Base-by-base conservation (phyloP, 2,888 invertebrate genomes). In the Oscheius onirici region DNA sequence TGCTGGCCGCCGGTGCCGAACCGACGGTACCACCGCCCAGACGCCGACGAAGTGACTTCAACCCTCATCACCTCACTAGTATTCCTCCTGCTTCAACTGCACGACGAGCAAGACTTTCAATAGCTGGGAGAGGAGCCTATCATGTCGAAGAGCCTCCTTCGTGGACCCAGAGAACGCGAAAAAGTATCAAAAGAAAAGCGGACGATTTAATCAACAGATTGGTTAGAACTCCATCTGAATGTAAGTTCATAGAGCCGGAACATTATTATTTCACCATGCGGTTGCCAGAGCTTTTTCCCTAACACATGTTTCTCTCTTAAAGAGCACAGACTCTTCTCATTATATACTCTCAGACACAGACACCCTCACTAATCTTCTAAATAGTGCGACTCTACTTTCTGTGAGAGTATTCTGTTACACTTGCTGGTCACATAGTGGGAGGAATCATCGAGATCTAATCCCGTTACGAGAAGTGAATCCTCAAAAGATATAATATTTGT, bases 251-350 rank as follows among this genome's bases (percentile, higher is more conserved):
- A 10, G 20, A 17, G 20, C 17, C 24, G n/a, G 28, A 58, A 34
- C 22, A 41, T 58, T 34, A 58, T 41, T 58, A 63, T 63, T 17
- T 22, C 43, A 41, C 41, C 60, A 60, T 60, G 60, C 41, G 60
- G 60, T 60, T 60, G 17, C 60, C n/a, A 34, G n/a, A 49, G 41
- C 34, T 63, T 63, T 63, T 63, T 63, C 49, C 41, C 46, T 49
- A 63, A 49, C 63, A 63, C 63, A 63, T 63, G 63, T 63, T 63
- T 63, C 63, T 44, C 63, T 55, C 17, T 58, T 28, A 34, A 34
- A 34, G 34, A 34, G 34, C 58, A 40, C 58, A 58, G 58, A 40
- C 58, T 41, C 41, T 58, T 58, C 58, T 41, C 40, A 20, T 58
- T 58, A 58, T 41, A 43, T 24, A 41, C n/a, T 5, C 34, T 24